Base-by-base conservation (phyloP, 1,140 invertebrate species). In the Drosophila bocqueti region DNA sequence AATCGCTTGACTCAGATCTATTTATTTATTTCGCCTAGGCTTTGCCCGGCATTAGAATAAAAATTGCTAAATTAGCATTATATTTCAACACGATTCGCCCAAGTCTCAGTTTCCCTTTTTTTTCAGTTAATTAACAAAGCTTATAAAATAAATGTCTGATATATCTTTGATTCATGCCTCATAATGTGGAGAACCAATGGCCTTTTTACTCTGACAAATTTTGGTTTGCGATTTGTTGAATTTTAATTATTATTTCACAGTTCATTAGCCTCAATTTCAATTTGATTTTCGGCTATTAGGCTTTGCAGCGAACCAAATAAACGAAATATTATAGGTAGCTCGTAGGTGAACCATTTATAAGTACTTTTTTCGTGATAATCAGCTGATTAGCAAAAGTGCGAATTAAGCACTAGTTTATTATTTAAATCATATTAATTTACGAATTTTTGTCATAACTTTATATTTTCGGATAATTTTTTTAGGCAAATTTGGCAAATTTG, bases 51-150 rank as follows among this genome's bases (percentile, higher is more conserved):
- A 62, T 69, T 81, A 77, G 73, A 66, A 86, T 85, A 68, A 85
- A 79, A 79, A 79, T 72, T 49, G 79, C 75, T 62, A 62, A 75
- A 85, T 79, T 82, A 85, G 69, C 83, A 76, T 68, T 75, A 59
- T 61, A 65, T 76, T 79, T 61, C 40, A 62, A 54, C 75, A 65
- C 75, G 78, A 75, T 67, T 81, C 71, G 46, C 26, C 43, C 26
- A 31, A 49, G 61, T 38, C 21, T 15, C 18, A 18, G 9, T 6
- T 18, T 65, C 36, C 34, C 34, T 18, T 16, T 15, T 66, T 47
- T 67, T 16, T n/a, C 10, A 58, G 18, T 72, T 42, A 50, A 42
- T 60, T 60, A 72, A n/a, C 52, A 47, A 15, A 11, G 36, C 29
- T 18, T 16, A 13, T 18, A 16, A 26, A 18, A 34, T 18, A 69